These are phyloP conservation scores for Oostethus manadensis DNA, from an alignment of 2,113 vertebrate species.

Conservation along the genomic window DNA sequence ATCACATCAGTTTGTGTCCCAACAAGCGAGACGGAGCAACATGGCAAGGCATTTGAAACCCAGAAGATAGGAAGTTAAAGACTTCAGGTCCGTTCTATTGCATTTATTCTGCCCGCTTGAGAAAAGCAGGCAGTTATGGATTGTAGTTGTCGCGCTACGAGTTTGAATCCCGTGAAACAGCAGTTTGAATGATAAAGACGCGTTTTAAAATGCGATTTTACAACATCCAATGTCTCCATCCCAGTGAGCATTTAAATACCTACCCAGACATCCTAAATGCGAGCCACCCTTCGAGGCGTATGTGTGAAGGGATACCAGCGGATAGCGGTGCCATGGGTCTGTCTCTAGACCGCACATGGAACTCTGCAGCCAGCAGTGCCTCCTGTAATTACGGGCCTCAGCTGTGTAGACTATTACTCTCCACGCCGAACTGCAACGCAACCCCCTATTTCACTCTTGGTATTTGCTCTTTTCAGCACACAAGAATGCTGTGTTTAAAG, in stretches of 20 bases:
- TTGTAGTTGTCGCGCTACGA: too few relatives aligned
- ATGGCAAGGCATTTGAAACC: too few relatives aligned
- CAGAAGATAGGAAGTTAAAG: too few relatives aligned
- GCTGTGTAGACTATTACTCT: conserved; percentile 54
- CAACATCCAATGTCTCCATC: too few relatives aligned
- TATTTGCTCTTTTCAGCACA: conserved; percentile 60
- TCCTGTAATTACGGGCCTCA: conserved; percentile 66
- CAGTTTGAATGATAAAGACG: too few relatives aligned
- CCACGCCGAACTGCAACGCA: conserved; percentile 62
- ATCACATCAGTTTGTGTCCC: too few relatives aligned
- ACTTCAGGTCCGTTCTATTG: too few relatives aligned
- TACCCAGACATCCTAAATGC: conserved; percentile 6
- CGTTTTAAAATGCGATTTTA: too few relatives aligned
- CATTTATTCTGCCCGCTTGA: too few relatives aligned
- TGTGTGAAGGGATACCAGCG: conserved; percentile 46
- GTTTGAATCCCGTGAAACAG: too few relatives aligned
- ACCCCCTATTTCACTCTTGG: conserved; percentile 58
- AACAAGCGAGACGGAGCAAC: too few relatives aligned
- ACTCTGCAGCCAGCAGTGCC: conserved; percentile 57
- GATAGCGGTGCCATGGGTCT: conserved; percentile 58
- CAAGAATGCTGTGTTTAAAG: conserved; percentile 54
- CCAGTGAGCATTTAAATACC: conserved; percentile 2
- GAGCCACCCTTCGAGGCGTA: conserved; percentile 18
- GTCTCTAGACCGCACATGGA: conserved; percentile 49
- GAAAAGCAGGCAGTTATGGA: too few relatives aligned